Conservation (phyloP, 2,888 invertebrate genomes). For the Ditula angustiorana region DNA sequence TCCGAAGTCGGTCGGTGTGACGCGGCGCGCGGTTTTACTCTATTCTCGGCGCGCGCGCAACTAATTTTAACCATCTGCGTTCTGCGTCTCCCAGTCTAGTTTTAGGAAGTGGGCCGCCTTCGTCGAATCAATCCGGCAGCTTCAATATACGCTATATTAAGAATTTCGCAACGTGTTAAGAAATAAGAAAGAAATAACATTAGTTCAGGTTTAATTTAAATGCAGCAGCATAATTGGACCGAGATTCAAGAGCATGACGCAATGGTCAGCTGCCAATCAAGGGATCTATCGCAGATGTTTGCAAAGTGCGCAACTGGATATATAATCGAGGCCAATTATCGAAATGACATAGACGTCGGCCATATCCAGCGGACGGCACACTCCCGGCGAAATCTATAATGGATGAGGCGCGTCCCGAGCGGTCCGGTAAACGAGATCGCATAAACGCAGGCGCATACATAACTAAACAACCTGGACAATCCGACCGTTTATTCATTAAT, state of each 20-base stretch:
- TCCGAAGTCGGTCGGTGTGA: conserved; percentile 67
- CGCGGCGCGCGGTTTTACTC: conserved; percentile 78
- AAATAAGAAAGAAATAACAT: conserved; percentile 7
- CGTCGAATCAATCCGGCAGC: conserved; percentile 63
- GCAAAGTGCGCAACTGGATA: conserved; percentile 71
- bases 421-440: conserved; percentile 80
- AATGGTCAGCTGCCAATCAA: conserved; percentile 71
- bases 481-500: conserved; percentile 70
- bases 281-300: conserved; percentile 74
- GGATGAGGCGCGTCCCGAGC: conserved; percentile 81
- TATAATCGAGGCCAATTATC: conserved; percentile 76
- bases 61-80: conserved; percentile 86
- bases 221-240: conserved; percentile 70
- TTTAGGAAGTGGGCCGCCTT: conserved; percentile 83
- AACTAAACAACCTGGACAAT: conserved; percentile 62
- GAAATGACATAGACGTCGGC: conserved; percentile 77
- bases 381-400: conserved; percentile 80
- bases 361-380: conserved; percentile 68
- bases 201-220: conserved; percentile 56
- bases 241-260: conserved; percentile 66
- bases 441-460: conserved; percentile 73
- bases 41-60: conserved; percentile 75
- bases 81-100: conserved; percentile 78
- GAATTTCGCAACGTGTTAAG: conserved; percentile 17
- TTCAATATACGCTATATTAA: conserved; percentile 28